Evolutionary conservation across 2,797 vertebrate species (phyloP), one percentile per base, ranked within the genome.

Genomic region (Sylvilagus floridanus): DNA sequence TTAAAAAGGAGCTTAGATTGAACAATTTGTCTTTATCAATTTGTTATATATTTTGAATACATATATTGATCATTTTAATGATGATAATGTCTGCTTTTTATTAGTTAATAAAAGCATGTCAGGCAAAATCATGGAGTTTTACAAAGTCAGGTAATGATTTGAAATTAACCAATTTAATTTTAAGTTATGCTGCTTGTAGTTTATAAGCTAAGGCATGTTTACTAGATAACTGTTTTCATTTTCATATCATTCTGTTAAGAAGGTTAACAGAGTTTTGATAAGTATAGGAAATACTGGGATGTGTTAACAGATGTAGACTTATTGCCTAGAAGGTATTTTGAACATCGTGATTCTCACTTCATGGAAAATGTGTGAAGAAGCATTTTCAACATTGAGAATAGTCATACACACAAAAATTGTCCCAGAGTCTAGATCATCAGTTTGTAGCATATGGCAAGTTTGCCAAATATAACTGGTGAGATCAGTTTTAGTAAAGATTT

Each of bases 311-410:
- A 94, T 92, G 65, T 24, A 96, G 42, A 92, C 4, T 95, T 90
- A 54, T 73, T 97, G 82, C 82, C 84, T 96, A 87, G 94, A 96
- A 96, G 84, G 88, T 83, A 95, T 97, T 96, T 95, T 93, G 62
- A 96, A 96, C 66, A 83, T 71, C 88, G 89, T 76, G 78, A 96
- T 90, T 90, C 86, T 94, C 88, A 96, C 88, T 86, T 88, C 90
- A 95, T 88, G 79, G 19, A 75, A 88, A 96, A 97, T 92, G 95
- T 96, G 96, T 94, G 85, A 96, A 96, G 94, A 93, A 84, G 37
- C 35, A 73, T 93, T 94, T 93, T 79, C 73, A 95, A 90, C 90
- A 90, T 42, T 96, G 95, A 96, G 95, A 96, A 90, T 75, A 94
- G 84, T 92, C 57, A 69, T 52, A 90, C 28, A 90, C 37, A 92